Evolutionary conservation across 2,797 vertebrate genomes (phyloP), one percentile per base, ranked within the genome.

Genomic region (Balearica regulorum): DNA sequence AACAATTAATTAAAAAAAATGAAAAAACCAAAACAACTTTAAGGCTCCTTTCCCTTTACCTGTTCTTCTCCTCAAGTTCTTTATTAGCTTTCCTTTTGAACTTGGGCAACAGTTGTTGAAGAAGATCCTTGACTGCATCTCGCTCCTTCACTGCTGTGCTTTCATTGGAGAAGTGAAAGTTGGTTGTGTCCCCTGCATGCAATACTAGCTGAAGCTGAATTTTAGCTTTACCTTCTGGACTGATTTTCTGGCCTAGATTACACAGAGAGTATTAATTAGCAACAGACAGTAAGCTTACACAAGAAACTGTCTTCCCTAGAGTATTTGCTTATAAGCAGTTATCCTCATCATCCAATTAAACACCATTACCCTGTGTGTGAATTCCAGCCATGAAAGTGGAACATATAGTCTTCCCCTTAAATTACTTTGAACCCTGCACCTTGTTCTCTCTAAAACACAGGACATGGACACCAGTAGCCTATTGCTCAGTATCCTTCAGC

Each of bases 81-180:
- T 99, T 99, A 98, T 99, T 99, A 77, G 99, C 99, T 98, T 99
- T 99, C 98, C 99, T 99, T 98, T 99, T 99, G 98, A 99, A 99
- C 95, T 99, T 99, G 81, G 99, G 99, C 82, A 99, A 98, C 33
- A 99, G 98, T 93, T 99, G 99, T 96, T 99, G 99, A 93, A 99
- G 98, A 96, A 99, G 98, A 71, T 99, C 99, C 94, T 99, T 99
- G 46, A 99, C 98, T 3, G 99, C 98, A 54, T 99, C 99, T 87
- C 99, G 96, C 93, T 99, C 99, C 97, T 99, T 99, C 35, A 99
- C 98, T 37, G 99, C 99, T 64, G 97, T 99, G 98, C 98, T 99
- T 88, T 99, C 99, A 70, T 99, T 99, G 93, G 99, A 98, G 97
- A 99, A 99, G 98, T 99, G 99, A 97, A 99, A 99, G 98, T 99